phyloP scores from a whole-genome alignment of 2,797 vertebrate species.

The Macropus fuliginosus region DNA sequence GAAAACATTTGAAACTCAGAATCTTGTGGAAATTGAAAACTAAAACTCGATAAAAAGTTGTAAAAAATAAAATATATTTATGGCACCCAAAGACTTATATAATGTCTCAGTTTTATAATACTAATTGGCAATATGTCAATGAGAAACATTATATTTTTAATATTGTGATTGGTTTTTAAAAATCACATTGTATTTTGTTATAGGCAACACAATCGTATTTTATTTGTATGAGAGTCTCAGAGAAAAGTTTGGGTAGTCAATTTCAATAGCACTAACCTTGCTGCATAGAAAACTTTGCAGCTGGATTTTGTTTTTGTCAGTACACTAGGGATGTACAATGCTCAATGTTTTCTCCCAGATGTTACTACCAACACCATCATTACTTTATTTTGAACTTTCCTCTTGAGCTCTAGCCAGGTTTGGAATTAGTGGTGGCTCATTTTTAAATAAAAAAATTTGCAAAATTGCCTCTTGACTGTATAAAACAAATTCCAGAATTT shows the following conservation, averaged over 20 bases:
- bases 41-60: too few relatives aligned
- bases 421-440: slow-evolving; percentile 48
- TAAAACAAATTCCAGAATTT: background rate
- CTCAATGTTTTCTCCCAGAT: slow-evolving; percentile 1
- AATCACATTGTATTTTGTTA: background rate
- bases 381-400: slow-evolving; percentile 14
- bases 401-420: slow-evolving; percentile 51
- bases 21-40: too few relatives aligned
- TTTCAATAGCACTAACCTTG: background rate
- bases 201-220: background rate
- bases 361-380: slow-evolving; percentile 27
- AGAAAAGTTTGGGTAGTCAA: background rate
- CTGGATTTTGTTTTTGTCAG: background rate
- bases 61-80: background rate
- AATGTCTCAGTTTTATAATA: background rate
- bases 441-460: slow-evolving; percentile 55
- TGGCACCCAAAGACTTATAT: background rate
- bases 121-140: background rate
- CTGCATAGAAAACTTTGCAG: background rate
- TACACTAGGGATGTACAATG: background rate
- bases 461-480: slow-evolving; percentile 42
- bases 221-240: background rate
- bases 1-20: too few relatives aligned
- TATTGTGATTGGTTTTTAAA: background rate
- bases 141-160: background rate